These are phyloP conservation scores for Periophthalmodon schlosseri DNA, from an alignment of 2,113 vertebrate species.

Conservation along the genomic window DNA sequence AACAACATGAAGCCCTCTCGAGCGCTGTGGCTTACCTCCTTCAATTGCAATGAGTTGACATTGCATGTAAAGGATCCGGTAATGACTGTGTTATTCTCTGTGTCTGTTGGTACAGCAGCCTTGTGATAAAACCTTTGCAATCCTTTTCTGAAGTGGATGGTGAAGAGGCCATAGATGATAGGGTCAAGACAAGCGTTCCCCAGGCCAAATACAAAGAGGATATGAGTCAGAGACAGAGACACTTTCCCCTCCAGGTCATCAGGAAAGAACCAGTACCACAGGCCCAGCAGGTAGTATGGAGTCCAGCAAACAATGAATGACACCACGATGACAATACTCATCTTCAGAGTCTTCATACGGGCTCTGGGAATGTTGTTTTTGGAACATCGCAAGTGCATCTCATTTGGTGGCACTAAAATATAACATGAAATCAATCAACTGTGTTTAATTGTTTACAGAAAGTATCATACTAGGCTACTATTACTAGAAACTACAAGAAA, in stretches of 20 bases:
- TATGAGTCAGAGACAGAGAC: slow-evolving; percentile 77
- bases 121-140: slow-evolving; percentile 61
- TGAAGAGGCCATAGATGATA: slow-evolving; percentile 77
- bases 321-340: slow-evolving; percentile 79
- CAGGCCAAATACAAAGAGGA: slow-evolving; percentile 79
- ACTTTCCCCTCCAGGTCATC: slow-evolving; percentile 74
- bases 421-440: slow-evolving; percentile 9
- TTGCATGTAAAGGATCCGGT: slow-evolving; percentile 74
- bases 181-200: slow-evolving; percentile 77
- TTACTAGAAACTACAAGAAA: too few species aligned
- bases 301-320: slow-evolving; percentile 80
- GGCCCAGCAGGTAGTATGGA: slow-evolving; percentile 75
- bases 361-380: slow-evolving; percentile 82
- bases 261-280: slow-evolving; percentile 82
- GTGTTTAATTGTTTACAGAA: not conserved
- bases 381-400: slow-evolving; percentile 74
- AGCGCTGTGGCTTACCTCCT: slow-evolving; percentile 21
- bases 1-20: slow-evolving; percentile 22
- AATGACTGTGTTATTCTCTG: slow-evolving; percentile 62
- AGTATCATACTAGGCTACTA: too few species aligned
- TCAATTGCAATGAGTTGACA: slow-evolving; percentile 55
- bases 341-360: slow-evolving; percentile 78
- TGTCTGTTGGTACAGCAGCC: not conserved
- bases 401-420: slow-evolving; percentile 65
- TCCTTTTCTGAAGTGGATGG: slow-evolving; percentile 65